Conservation (phyloP, 2,888 invertebrate genomes). For the Athetis lepigone region DNA sequence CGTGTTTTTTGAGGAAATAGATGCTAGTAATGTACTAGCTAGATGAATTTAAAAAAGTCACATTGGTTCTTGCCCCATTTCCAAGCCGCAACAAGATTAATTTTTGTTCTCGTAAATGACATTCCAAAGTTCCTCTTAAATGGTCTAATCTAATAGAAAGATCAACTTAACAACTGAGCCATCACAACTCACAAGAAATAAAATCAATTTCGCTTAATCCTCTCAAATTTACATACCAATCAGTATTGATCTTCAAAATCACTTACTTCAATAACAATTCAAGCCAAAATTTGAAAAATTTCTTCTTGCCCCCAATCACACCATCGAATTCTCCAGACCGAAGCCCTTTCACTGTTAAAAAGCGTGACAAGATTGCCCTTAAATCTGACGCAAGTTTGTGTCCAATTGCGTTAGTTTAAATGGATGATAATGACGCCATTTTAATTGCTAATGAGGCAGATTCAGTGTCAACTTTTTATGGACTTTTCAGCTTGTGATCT, state of each 20-base stretch:
- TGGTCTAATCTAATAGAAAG: too few species aligned
- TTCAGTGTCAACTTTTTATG: constrained; percentile 44
- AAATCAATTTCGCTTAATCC: too few species aligned
- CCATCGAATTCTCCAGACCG: constrained; percentile 69
- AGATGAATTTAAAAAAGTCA: too few species aligned
- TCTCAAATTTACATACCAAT: too few species aligned
- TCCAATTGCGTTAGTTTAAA: constrained; percentile 50
- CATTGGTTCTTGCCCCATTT: too few species aligned
- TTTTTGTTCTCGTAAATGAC: too few species aligned
- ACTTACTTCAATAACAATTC: neutral
- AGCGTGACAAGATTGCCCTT: constrained; percentile 71
- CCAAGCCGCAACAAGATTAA: too few species aligned
- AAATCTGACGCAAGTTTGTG: constrained; percentile 55
- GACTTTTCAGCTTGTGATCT: constrained; percentile 34
- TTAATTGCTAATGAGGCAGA: constrained; percentile 43
- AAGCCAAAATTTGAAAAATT: constrained; percentile 22
- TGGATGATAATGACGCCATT: constrained; percentile 40
- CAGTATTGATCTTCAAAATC: constrained; percentile 7
- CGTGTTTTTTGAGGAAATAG: too few species aligned
- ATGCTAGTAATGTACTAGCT: too few species aligned
- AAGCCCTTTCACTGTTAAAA: constrained; percentile 81
- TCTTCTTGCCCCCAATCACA: constrained; percentile 21
- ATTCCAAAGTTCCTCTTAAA: too few species aligned
- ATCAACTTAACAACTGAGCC: too few species aligned
- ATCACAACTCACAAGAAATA: too few species aligned